A percentile compares a stretch with the other conserved stretches of the same genome.
phyloP scores from a whole-genome alignment of 2,888 invertebrate species.

The Papilio elwesi region DNA sequence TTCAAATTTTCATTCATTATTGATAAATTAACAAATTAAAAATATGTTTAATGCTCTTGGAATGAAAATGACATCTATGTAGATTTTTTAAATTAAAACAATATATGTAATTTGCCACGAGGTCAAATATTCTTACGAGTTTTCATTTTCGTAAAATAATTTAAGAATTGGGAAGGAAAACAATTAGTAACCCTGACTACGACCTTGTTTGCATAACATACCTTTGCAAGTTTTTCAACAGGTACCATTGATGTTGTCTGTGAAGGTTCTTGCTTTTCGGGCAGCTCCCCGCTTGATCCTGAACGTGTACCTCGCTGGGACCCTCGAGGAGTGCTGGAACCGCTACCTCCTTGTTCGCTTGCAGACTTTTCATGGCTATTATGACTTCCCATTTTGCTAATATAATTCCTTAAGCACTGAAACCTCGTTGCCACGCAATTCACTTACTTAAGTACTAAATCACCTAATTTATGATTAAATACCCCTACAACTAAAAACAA shows the following conservation, averaged over 20 bases:
- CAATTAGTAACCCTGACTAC: slow-evolving; percentile 49
- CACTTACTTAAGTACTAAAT: not conserved
- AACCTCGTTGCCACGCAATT: not conserved
- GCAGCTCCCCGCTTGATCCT: slow-evolving; percentile 87
- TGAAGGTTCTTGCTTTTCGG: slow-evolving; percentile 77
- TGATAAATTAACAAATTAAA: not conserved
- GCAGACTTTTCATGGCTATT: slow-evolving; percentile 69
- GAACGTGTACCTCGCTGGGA: slow-evolving; percentile 79
- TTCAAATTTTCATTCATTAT: not conserved
- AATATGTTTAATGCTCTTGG: not conserved
- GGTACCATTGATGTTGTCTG: slow-evolving; percentile 87
- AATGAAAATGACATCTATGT: not conserved
- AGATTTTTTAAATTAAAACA: slow-evolving; percentile 6
- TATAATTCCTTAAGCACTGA: not conserved
- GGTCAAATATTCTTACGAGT: not conserved
- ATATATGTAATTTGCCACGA: slow-evolving; percentile 3
- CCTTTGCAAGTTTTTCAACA: slow-evolving; percentile 90
- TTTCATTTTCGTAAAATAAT: not conserved
- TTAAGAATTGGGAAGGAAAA: slow-evolving; percentile 30
- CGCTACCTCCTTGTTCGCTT: slow-evolving; percentile 66
- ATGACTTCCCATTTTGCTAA: slow-evolving; percentile 67
- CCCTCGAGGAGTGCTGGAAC: slow-evolving; percentile 71
- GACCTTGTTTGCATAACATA: slow-evolving; percentile 56
- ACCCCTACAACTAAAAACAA: slow-evolving; percentile 29
- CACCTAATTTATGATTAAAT: not conserved